Evolutionary conservation across 2,797 vertebrate genomes (phyloP), one percentile per base, ranked within the genome.

Genomic region (Taenioides sp.): DNA sequence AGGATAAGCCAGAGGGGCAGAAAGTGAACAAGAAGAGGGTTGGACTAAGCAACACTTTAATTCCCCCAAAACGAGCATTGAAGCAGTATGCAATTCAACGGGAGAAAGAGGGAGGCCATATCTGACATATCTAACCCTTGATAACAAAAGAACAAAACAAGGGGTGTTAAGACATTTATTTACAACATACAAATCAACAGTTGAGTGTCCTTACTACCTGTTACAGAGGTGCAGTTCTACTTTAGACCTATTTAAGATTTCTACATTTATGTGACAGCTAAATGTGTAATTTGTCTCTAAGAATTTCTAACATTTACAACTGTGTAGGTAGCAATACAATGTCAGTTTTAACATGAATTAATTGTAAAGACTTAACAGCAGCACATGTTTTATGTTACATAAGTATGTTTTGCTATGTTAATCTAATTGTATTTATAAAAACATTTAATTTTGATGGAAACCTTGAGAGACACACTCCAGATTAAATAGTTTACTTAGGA

Each of bases 31-130:
- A 91, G 84, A 93, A 84, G 81, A 92, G 84, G 79, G 89, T 93
- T 4, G 95, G 95, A 77, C 78, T 96, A 72, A 93, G 87, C 47
- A 90, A 94, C 80, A 89, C 91, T 4, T 85, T 95, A 57, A 85
- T 92, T 68, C 95, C 95, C 43, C 93, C 94, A 0, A 96, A 96
- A 86, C 86, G 92, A 63, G 91, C 92, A 0, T 72, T 95, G 77
- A 95, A 94, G 79, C 92, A 90, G 79, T 94, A 89, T 23, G 57
- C 81, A 12, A 78, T 77, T 68, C 93, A 92, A 62, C 86, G 86
- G 67, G 80, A 87, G 73, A 88, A 79, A 76, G 91, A 94, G 64
- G 81, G 80, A 18, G 28, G 86, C 62, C 82, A 91, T 23, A 86
- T 88, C 84, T 94, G 94, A 81, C 91, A 7, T 37, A 7, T 27